Base-by-base conservation (phyloP, 1,140 invertebrate genomes). In the Elymnias hypermnestra region DNA sequence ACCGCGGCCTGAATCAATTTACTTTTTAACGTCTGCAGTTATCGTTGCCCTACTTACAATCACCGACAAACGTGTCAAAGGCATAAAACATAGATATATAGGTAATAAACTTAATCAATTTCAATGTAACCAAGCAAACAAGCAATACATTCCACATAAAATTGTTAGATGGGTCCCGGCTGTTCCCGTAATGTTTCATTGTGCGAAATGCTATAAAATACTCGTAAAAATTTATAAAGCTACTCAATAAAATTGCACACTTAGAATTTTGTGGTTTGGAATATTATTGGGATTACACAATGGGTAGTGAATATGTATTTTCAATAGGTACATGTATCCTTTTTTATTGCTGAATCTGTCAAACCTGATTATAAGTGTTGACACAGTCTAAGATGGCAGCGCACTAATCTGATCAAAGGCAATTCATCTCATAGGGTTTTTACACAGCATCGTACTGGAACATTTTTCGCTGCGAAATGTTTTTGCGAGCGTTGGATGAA, bases 201-300 rank as follows among this genome's bases (percentile, higher is more conserved):
- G 53, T 55, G 53, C 41, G 46, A 50, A 50, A 40, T 55, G 41
- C 53, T 26, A 55, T 55, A 50, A 55, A 55, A 55, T 55, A 15
- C 41, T 50, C 53, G 53, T 55, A 55, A 55, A 55, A 50, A 55
- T 55, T 50, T 55, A 55, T 55, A 55, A 55, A 50, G 53, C 46
- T 55, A 55, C 53, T 55, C 46, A 46, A 55, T 55, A 48, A 48
- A 48, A 45, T 25, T 48, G 53, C 44, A 42, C 53, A 55, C 38
- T 55, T 55, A 50, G 53, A 55, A 55, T 41, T 55, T 55, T 31
- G 53, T 40, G 38, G 38, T 33, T 36, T 46, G 47, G 41, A 42
- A 55, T 55, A 50, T 33, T 33, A 15, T 14, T 17, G 33, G 40
- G 26, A 55, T 55, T 44, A 44, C 37, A 41, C 33, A 23, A 22